Evolutionary conservation across 1,140 invertebrate genomes (phyloP), one percentile per base, ranked within the genome.

Genomic region (Paralvinella palmiformis): DNA sequence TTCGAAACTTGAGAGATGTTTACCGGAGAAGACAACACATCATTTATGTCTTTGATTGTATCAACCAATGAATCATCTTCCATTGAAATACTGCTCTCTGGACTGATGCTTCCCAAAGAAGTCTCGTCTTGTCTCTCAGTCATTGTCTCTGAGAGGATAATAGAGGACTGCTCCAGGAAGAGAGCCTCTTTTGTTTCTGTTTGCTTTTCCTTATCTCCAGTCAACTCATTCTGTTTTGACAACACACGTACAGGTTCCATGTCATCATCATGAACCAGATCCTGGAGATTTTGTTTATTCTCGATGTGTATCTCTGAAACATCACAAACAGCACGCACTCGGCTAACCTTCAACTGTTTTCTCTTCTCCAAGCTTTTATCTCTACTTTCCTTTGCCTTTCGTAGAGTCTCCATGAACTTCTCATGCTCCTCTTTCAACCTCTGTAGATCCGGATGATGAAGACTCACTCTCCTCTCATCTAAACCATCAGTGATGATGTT

Each of bases 351-450:
- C 3, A 62, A 57, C 4, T 62, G 3, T 17, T 32, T 27, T n/a
- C 60, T 20, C 44, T 55, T 56, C 44, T 13, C 20, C 6, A n/a
- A 57, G 22, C 37, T 62, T n/a, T 53, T 35, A 15, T 62, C 44
- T 27, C 48, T 20, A 4, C 53, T 24, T 24, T 24, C 48, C 13
- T 61, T 60, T 36, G 66, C 68, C 55, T 48, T 68, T 31, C 59
- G 64, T 44, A 70, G 64, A 50, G 67, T 59, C 5, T 63, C 68
- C 73, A 76, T 71, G 68, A 74, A 73, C 58, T 66, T 69, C 10
- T 63, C 50, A 66, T 76, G 74, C 57, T 76, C 74, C 22, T 68
- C 57, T 52, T 68, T 69, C 13, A 76, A 62, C 29, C 66, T 68
- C 3, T 71, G 69, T 52, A 76, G 70, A 33, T 73, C 72, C 44